Evolutionary conservation across 2,888 invertebrate species (phyloP), one percentile per base, ranked within the genome.

Genomic region (Agriotes lineatus): DNA sequence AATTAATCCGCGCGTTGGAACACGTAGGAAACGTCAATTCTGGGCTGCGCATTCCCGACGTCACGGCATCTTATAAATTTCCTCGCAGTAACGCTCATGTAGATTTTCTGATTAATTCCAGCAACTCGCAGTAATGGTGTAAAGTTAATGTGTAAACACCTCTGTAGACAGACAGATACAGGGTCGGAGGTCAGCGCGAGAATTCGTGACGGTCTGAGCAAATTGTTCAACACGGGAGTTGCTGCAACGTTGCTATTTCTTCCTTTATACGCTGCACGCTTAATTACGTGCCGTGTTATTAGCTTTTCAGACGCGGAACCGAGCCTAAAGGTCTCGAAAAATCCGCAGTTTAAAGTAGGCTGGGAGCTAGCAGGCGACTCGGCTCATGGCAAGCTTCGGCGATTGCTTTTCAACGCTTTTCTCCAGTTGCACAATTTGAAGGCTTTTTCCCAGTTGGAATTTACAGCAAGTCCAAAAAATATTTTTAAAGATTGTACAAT

Each of bases 91-190:
- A 33, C 16, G 52, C 16, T 33, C 18, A 52, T 39, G 74, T 74
- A 76, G 76, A 77, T 78, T 76, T 75, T 75, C 76, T 75, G 77
- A 78, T 78, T 78, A 78, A 78, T 78, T 76, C 75, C 54, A 72
- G 66, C 72, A 56, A 71, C 70, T 58, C 70, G 62, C 39, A 62
- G 75, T 74, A 77, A 77, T 76, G 67, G 76, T 73, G 78, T 76
- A 76, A 76, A 78, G 75, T 79, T 80, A 79, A 80, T 80, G 77
- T 80, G 80, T 79, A 80, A 81, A 81, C 81, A 81, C 80, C 78
- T 80, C 73, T 70, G 70, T 75, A 72, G 76, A 78, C 78, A 76
- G 78, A 78, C 77, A 76, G 77, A 76, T 75, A 72, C 74, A 64
- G 75, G 77, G 77, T 78, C 76, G 71, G 57, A 77, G 80, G 78